A percentile compares a stretch with the other conserved stretches of the same genome.
Evolutionary conservation across 2,888 invertebrate genomes (phyloP).

Genomic region (Chalcosyrphus nemorum): DNA sequence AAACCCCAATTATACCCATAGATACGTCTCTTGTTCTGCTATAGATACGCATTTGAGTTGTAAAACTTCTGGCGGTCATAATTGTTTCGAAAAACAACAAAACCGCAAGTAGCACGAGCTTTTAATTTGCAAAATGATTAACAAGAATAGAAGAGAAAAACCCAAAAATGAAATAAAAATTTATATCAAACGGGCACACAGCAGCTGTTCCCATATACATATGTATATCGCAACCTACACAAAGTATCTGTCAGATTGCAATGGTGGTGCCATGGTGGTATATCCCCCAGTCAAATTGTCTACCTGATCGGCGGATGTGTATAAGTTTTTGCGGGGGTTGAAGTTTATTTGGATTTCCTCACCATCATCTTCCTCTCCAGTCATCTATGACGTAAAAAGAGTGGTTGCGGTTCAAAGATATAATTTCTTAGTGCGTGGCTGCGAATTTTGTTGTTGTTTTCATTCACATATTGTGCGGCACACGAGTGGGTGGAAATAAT

Average conservation of each 20-base stretch:
- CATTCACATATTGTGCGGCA: constrained; percentile 45
- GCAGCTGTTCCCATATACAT: constrained; percentile 30
- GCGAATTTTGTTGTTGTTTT: constrained; percentile 48
- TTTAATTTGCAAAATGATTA: constrained; percentile 45
- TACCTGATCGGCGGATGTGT: constrained; percentile 65
- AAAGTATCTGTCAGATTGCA: constrained; percentile 39
- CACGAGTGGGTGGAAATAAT: constrained; percentile 45
- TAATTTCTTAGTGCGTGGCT: constrained; percentile 47
- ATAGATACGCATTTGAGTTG: background rate
- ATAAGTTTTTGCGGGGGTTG: constrained; percentile 51
- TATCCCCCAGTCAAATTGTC: constrained; percentile 53
- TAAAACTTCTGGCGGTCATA: constrained; percentile 9
- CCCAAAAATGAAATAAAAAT: background rate
- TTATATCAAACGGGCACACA: constrained; percentile 19
- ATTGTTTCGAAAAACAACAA: constrained; percentile 31
- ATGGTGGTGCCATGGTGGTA: background rate
- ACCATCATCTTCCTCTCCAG: constrained; percentile 51
- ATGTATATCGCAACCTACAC: constrained; percentile 23
- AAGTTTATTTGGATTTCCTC: constrained; percentile 24
- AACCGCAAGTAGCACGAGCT: constrained; percentile 33
- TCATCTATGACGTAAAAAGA: constrained; percentile 57
- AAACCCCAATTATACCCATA: constrained; percentile 38
- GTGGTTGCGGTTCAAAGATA: constrained; percentile 8
- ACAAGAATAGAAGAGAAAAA: background rate
- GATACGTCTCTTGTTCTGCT: background rate